Conservation (phyloP, 1,140 invertebrate species). For the Theocolax elegans region DNA sequence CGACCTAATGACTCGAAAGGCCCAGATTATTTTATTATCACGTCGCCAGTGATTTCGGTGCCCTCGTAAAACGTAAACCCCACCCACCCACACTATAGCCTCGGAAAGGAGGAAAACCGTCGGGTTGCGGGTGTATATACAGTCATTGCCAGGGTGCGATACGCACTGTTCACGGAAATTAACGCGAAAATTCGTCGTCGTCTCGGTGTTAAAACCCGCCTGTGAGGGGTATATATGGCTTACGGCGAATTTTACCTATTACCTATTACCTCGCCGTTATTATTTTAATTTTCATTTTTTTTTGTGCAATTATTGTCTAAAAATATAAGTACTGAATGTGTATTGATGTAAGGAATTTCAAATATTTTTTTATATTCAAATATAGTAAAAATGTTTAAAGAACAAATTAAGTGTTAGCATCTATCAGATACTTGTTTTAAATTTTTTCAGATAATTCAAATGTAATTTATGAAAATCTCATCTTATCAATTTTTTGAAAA, state of each 20-base stretch:
- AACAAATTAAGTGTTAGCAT: no score
- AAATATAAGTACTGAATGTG: not conserved
- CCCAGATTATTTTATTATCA: conserved; percentile 65
- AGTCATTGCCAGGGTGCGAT: conserved; percentile 1
- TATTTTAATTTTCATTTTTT: not conserved
- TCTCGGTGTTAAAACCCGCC: not conserved
- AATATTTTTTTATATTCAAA: no score
- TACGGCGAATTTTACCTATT: conserved; percentile 6
- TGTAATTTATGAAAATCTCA: no score
- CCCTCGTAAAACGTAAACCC: conserved; percentile 49
- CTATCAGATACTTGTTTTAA: no score
- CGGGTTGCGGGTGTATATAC: not conserved
- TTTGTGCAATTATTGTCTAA: not conserved
- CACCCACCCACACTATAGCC: no score
- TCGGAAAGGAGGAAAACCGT: conserved; percentile 2
- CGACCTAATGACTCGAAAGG: conserved; percentile 61
- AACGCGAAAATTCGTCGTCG: not conserved
- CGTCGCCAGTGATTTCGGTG: conserved; percentile 59
- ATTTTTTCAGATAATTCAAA: no score
- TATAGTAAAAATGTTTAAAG: no score
- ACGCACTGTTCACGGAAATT: conserved; percentile 31
- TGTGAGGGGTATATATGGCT: no score
- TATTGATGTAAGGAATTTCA: not conserved
- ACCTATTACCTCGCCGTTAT: not conserved
- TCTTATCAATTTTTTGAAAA: no score